Percentiles rank a stretch among this genome's conserved stretches.
These are phyloP conservation scores for Rhopalosiphum maidis DNA, from an alignment of 1,140 invertebrate genomes.

Conservation along the genomic window DNA sequence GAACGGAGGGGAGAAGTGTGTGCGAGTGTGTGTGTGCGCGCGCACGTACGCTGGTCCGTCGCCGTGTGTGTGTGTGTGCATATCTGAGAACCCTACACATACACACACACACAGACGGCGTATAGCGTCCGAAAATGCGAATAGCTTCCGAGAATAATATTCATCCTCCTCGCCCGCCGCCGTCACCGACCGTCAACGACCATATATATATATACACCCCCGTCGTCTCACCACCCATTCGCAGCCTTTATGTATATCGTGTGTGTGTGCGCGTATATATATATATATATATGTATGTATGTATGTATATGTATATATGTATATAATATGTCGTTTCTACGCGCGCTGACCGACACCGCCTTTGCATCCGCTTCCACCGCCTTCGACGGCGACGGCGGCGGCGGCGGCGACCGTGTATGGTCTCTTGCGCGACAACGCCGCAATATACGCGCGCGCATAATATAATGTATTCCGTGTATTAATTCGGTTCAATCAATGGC, in stretches of 20 bases:
- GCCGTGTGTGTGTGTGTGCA: not conserved
- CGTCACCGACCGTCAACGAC: not conserved
- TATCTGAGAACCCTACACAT: not conserved
- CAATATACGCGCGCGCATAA: not conserved
- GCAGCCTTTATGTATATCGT: not conserved
- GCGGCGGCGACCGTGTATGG: constrained; percentile 12
- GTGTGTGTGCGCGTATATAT: not conserved
- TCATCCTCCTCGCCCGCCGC: constrained; percentile 21
- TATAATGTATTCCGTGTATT: constrained; percentile 44
- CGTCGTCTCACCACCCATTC: not conserved
- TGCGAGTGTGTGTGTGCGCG: not conserved
- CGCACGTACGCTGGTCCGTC: not conserved
- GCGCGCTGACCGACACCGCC: constrained; percentile 3
- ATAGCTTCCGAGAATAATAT: constrained; percentile 52
- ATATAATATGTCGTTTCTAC: not conserved
- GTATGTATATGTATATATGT: not conserved
- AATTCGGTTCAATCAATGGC: constrained; percentile 53
- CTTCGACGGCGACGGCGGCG: constrained; percentile 20
- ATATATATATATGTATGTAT: not conserved
- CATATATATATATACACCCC: not conserved
- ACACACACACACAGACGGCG: not conserved
- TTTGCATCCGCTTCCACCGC: not conserved
- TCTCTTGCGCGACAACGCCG: constrained; percentile 41
- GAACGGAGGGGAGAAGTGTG: not conserved
- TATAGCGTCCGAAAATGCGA: constrained; percentile 52